Evolutionary conservation across 2,797 vertebrate species (phyloP).

Genomic region (Acrossocheilus fasciatus): DNA sequence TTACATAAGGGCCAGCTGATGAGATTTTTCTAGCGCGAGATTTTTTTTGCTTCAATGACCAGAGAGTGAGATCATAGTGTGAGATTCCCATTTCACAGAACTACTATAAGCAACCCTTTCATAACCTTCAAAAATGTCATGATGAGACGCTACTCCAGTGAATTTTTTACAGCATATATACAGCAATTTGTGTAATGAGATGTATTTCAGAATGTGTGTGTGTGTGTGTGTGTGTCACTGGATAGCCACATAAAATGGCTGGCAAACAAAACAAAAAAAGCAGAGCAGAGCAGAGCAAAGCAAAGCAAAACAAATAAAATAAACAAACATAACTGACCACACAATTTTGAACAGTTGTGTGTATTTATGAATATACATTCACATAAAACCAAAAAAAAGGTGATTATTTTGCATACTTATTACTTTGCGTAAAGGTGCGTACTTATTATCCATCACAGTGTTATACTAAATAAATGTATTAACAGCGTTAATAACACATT

Average conservation of each 20-base stretch:
- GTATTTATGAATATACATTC: neutral
- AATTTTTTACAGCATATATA: neutral
- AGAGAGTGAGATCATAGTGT: neutral
- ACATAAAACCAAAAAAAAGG: neutral
- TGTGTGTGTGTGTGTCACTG: neutral
- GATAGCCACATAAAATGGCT: neutral
- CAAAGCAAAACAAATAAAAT: neutral
- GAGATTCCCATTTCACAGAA: constrained; percentile 5
- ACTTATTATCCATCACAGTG: too few relatives aligned
- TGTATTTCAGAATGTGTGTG: neutral
- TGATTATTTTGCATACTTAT: neutral
- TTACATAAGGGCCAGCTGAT: constrained; percentile 76
- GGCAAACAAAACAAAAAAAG: neutral
- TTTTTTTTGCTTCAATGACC: constrained; percentile 56
- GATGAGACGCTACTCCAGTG: neutral
- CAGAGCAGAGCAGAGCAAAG: too few relatives aligned
- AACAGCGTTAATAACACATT: neutral
- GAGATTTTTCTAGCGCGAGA: constrained; percentile 49
- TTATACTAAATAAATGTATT: neutral
- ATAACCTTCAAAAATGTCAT: neutral
- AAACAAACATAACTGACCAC: neutral
- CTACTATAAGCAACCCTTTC: constrained; percentile 5
- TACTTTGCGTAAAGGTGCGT: too few relatives aligned
- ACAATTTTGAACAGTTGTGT: neutral
- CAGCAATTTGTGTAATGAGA: neutral